Conservation (phyloP, 2,797 vertebrate species). For the Malacoraja senta region DNA sequence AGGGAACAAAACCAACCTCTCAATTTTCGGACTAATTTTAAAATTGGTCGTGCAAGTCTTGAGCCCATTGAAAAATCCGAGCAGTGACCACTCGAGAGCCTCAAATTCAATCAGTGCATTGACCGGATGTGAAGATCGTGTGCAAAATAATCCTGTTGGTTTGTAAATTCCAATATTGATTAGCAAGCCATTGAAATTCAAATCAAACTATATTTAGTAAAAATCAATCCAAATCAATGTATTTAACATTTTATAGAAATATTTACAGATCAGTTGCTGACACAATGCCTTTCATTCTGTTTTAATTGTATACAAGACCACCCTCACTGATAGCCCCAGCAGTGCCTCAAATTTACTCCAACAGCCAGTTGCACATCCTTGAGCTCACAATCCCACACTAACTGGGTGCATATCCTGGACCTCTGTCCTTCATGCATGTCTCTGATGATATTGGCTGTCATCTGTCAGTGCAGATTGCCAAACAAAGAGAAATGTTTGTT, state of each 20-base stretch:
- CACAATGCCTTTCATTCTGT: background rate
- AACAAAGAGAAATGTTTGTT: slow-evolving; percentile 77
- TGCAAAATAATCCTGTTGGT: background rate
- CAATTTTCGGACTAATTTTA: too few species aligned
- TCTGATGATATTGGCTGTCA: background rate
- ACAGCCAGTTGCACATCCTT: background rate
- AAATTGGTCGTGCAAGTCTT: background rate
- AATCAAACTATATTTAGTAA: background rate
- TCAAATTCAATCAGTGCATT: slow-evolving; percentile 10
- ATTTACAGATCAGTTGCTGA: background rate
- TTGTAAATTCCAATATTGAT: background rate
- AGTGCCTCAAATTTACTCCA: background rate
- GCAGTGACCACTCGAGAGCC: too few species aligned
- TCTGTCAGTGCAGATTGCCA: slow-evolving; percentile 73
- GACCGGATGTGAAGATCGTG: background rate
- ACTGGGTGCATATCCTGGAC: background rate
- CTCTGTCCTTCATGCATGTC: background rate
- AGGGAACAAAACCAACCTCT: too few species aligned
- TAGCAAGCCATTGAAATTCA: background rate
- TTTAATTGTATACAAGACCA: background rate
- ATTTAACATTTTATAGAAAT: slow-evolving; percentile 5
- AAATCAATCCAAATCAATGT: background rate
- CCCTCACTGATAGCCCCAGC: background rate
- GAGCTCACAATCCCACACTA: background rate
- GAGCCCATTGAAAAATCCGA: background rate